These are phyloP conservation scores for Gryllus longicercus DNA, from an alignment of 2,888 invertebrate genomes.

Conservation along the genomic window DNA sequence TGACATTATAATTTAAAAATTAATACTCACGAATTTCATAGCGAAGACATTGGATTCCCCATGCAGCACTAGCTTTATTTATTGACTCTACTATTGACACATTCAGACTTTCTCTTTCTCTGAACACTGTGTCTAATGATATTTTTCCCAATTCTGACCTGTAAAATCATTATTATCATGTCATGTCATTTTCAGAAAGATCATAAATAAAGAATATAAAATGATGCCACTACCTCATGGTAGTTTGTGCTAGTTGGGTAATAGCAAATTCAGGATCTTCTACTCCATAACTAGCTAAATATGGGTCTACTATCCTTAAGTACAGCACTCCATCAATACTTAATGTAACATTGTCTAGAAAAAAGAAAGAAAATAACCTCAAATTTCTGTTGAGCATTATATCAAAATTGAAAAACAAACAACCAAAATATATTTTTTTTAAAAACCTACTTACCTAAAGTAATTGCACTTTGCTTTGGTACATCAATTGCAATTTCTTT, in stretches of 20 bases:
- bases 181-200: neutral
- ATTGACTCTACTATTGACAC: constrained; percentile 92
- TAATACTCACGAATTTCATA: constrained; percentile 82
- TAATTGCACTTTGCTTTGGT: constrained; percentile 97
- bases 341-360: constrained; percentile 88
- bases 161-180: constrained; percentile 21
- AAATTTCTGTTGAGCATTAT: too few species aligned
- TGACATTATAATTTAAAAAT: too few species aligned
- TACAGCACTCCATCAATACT: constrained; percentile 97
- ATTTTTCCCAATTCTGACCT: constrained; percentile 95
- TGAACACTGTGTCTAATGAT: constrained; percentile 91
- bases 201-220: neutral
- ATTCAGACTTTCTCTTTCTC: constrained; percentile 94
- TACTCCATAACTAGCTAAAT: constrained; percentile 94
- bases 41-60: constrained; percentile 95
- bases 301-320: constrained; percentile 88
- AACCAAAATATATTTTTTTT: neutral
- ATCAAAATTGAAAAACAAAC: constrained; percentile 19
- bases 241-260: constrained; percentile 97
- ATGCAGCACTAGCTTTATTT: constrained; percentile 96
- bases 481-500: constrained; percentile 99
- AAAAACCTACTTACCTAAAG: constrained; percentile 56
- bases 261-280: constrained; percentile 99
- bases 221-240: constrained; percentile 69
- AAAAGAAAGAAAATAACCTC: constrained; percentile 27